Evolutionary conservation across 1,140 invertebrate genomes (phyloP).

Genomic region (Drosophila gunungcola): DNA sequence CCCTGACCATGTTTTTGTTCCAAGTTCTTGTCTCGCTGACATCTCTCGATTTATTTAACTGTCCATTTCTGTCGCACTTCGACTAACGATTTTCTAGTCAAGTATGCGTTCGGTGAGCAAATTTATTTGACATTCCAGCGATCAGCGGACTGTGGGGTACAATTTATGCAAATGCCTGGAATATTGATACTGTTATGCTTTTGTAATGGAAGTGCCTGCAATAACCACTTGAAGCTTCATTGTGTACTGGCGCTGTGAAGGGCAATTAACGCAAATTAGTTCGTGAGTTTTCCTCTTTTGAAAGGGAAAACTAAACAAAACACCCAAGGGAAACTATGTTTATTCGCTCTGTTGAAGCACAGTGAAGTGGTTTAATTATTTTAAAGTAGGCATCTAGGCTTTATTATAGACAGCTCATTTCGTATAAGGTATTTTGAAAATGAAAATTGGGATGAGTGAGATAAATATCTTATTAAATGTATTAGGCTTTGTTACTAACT

Average conservation of each 20-base stretch:
- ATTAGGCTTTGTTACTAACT: not conserved
- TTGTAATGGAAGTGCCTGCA: conserved; percentile 61
- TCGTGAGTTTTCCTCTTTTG: conserved; percentile 21
- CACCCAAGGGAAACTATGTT: conserved; percentile 19
- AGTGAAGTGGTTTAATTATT: conserved; percentile 40
- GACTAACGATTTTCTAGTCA: conserved; percentile 77
- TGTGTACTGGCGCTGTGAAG: conserved; percentile 28
- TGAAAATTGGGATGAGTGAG: not conserved
- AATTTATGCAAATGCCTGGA: conserved; percentile 56
- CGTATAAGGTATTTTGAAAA: not conserved
- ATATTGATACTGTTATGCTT: conserved; percentile 64
- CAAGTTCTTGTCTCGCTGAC: conserved; percentile 47
- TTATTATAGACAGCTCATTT: not conserved
- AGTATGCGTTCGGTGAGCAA: conserved; percentile 57
- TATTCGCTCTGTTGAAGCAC: not conserved
- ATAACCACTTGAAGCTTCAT: conserved; percentile 60
- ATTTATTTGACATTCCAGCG: conserved; percentile 54
- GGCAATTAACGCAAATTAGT: conserved; percentile 57
- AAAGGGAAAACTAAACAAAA: conserved; percentile 12
- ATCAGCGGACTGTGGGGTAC: conserved; percentile 19
- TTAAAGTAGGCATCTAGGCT: conserved; percentile 9
- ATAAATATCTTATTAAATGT: not conserved
- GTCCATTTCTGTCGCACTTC: conserved; percentile 74
- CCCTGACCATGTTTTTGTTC: conserved; percentile 17
- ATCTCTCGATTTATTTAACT: conserved; percentile 82